Evolutionary conservation across 2,888 invertebrate species (phyloP), one percentile per base, ranked within the genome.

Genomic region (Chrysolina americana): DNA sequence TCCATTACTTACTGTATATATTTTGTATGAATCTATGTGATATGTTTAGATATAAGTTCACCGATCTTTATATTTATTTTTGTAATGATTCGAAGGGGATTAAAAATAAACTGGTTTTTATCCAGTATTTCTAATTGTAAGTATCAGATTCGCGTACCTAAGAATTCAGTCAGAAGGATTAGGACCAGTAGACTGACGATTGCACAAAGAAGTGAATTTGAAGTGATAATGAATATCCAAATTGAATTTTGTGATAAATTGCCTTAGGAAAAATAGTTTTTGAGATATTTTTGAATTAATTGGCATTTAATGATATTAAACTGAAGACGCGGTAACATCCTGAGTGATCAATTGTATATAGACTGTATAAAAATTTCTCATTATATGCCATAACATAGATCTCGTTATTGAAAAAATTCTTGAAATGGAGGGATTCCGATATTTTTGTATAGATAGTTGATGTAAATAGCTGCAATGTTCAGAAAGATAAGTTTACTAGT

Each of bases 1-100:
- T 74, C 65, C 64, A 64, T 66, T 71, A 78, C 75, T 77, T 78
- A 74, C 76, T 82, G 83, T 83, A 81, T 76, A 83, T 83, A 80
- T 73, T 78, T 81, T 83, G 83, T 83, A 82, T 80, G 82, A 80
- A 79, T 81, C 77, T 82, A 82, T 83, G 83, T 83, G 83, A 83
- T 81, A 81, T 79, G 77, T 78, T 65, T 79, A 79, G 81, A 75
- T 76, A 44, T 81, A 80, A 78, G 76, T 17, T 66, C 28, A 66
- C 50, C 36, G 63, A 78, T 79, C 79, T 79, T 82, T 81, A 81
- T 83, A 83, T 83, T 83, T 83, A 83, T 83, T 82, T 83, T 83
- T 83, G 80, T 82, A 83, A 65, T 71, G 68, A 75, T 47, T 75
- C 71, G 63, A 70, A 71, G 36, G 21, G 21, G 65, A 56, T 65